Conservation (phyloP, 2,888 invertebrate species). For the Epicampocera succincta region DNA sequence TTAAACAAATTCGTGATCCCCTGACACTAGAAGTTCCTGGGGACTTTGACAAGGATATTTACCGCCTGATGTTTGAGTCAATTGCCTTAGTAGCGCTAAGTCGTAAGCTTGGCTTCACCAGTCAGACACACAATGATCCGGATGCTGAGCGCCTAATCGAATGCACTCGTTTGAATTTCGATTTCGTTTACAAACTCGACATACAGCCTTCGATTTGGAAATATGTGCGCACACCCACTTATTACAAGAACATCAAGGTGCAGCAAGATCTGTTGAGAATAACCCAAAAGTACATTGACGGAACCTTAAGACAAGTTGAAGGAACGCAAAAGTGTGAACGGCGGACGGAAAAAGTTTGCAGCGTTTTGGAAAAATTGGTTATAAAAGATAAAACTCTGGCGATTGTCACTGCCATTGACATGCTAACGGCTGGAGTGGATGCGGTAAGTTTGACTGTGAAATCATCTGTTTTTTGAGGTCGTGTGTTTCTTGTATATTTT, state of each 20-base stretch:
- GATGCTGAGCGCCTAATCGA: slow-evolving; percentile 73
- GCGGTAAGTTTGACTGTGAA: too few relatives aligned
- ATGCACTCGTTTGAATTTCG: slow-evolving; percentile 67
- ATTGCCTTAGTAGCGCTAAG: slow-evolving; percentile 80
- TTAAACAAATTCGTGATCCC: slow-evolving; percentile 75
- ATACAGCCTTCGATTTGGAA: slow-evolving; percentile 79
- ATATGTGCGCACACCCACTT: slow-evolving; percentile 75
- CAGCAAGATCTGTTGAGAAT: slow-evolving; percentile 74
- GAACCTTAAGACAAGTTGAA: slow-evolving; percentile 72
- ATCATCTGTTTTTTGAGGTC: too few relatives aligned
- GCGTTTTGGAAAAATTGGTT: slow-evolving; percentile 83
- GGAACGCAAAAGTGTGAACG: slow-evolving; percentile 70
- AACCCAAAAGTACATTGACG: slow-evolving; percentile 76
- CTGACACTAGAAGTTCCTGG: slow-evolving; percentile 78
- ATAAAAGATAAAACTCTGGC: slow-evolving; percentile 82
- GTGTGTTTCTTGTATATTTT: too few relatives aligned
- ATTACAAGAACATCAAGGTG: slow-evolving; percentile 72
- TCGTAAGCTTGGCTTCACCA: slow-evolving; percentile 76
- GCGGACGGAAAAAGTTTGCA: slow-evolving; percentile 73
- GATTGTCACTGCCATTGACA: slow-evolving; percentile 83
- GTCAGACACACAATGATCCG: slow-evolving; percentile 71
- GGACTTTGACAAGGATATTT: slow-evolving; percentile 82
- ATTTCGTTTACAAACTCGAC: slow-evolving; percentile 73
- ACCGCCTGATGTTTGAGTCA: slow-evolving; percentile 84
- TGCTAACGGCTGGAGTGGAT: slow-evolving; percentile 85